Percentiles rank a stretch among this genome's conserved stretches.
Evolutionary conservation across 2,888 invertebrate genomes (phyloP).

Genomic region (Hyposoter didymator): DNA sequence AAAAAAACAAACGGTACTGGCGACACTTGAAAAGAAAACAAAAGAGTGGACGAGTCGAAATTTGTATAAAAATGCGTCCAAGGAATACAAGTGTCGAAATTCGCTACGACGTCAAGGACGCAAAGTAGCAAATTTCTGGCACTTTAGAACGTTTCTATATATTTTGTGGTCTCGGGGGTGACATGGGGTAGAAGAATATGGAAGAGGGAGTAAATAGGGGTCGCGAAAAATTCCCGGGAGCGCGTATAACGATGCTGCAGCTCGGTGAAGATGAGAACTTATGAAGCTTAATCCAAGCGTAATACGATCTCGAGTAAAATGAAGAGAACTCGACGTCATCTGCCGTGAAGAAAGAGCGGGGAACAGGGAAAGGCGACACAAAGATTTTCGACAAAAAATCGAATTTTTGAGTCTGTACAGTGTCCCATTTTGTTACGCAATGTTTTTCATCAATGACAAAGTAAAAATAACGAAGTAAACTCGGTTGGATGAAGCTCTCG

Average conservation of each 20-base stretch:
- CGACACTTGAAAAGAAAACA: not conserved
- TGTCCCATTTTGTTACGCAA: not conserved
- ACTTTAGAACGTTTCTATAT: not conserved
- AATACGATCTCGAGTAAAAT: slow-evolving; percentile 38
- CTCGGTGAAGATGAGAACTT: slow-evolving; percentile 38
- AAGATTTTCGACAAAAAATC: not conserved
- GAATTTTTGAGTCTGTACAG: not conserved
- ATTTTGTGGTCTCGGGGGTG: not conserved
- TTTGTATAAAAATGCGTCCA: not conserved
- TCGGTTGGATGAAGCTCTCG: not conserved
- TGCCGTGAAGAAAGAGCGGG: not conserved
- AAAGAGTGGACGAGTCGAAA: not conserved
- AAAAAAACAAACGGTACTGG: not conserved
- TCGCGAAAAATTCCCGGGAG: slow-evolving; percentile 36
- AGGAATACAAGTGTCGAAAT: not conserved
- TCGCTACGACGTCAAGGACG: not conserved
- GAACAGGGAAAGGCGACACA: not conserved
- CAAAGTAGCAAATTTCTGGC: not conserved
- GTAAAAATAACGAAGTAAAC: not conserved
- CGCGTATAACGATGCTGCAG: slow-evolving; percentile 41
- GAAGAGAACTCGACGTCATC: not conserved
- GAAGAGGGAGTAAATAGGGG: not conserved
- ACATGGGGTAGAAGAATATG: not conserved
- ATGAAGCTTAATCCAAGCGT: slow-evolving; percentile 31
- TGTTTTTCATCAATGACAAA: not conserved